Evolutionary conservation across 2,888 invertebrate species (phyloP).

Genomic region (Cephonodes hylas): DNA sequence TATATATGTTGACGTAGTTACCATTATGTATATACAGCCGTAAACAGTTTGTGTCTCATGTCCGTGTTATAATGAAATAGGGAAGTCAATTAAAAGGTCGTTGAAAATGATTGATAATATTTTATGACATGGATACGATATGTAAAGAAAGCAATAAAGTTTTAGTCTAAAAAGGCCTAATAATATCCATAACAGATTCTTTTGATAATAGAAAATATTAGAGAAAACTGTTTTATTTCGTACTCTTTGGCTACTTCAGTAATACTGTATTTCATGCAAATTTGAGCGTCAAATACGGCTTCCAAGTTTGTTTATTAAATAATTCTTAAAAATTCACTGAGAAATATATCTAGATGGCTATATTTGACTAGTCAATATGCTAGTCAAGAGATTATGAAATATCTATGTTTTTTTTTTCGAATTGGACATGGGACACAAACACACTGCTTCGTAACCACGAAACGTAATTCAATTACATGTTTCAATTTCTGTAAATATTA

Average conservation of each 20-base stretch:
- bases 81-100: background rate
- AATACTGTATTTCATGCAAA: too few relatives aligned
- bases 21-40: conserved; percentile 34
- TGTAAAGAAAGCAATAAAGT: background rate
- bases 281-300: too few relatives aligned
- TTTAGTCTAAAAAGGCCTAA: too few relatives aligned
- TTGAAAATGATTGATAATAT: background rate
- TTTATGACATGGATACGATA: background rate
- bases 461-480: conserved; percentile 70
- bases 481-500: conserved; percentile 71
- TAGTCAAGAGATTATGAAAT: too few relatives aligned
- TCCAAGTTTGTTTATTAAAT: too few relatives aligned
- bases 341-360: too few relatives aligned
- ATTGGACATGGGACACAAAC: conserved; percentile 29
- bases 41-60: conserved; percentile 30
- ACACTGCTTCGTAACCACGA: conserved; percentile 38
- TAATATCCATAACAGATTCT: too few relatives aligned
- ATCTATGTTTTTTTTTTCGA: background rate
- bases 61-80: conserved; percentile 2
- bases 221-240: too few relatives aligned
- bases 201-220: too few relatives aligned
- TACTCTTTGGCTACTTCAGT: too few relatives aligned
- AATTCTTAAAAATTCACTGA: too few relatives aligned
- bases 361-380: too few relatives aligned
- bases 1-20: conserved; percentile 59